Evolutionary conservation across 2,888 invertebrate genomes (phyloP), one percentile per base, ranked within the genome.

Genomic region (Synanthedon andrenaeformis): DNA sequence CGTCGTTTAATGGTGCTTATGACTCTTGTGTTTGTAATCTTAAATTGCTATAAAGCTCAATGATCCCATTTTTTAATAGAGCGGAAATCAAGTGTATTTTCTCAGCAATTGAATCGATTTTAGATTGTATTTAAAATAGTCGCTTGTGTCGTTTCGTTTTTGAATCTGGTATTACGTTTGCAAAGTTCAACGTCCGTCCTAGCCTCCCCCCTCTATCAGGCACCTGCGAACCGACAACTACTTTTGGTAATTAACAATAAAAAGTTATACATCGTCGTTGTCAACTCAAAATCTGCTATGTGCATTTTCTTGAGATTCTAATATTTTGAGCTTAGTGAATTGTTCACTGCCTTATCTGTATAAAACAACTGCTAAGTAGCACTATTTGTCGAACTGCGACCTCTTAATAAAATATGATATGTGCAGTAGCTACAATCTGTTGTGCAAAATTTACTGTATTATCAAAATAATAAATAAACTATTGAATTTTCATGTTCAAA

Each of bases 161-260:
- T 54, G 51, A 56, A 60, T 61, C 58, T 60, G 41, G 58, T 63
- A 64, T 69, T 63, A 62, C 61, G 64, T 64, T 76, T 59, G 76
- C 69, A 63, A 78, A 72, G 84, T 80, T 86, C 83, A 79, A 71
- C 74, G 84, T 59, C 83, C 86, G 85, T 84, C 86, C 85, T 86
- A 85, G 84, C 76, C 75, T 75, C 72, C 73, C 70, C 67, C 61
- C 61, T 59, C 57, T 58, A 57, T 53, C 60, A 61, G 64, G 69
- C 72, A 74, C 75, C 70, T 76, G 74, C 65, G 65, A 62, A 67
- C 66, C 61, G 64, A 63, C 65, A 66, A 61, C 70, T 73, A 68
- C 75, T 81, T 83, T 83, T 76, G 81, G 79, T 79, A 82, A 85
- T 82, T 82, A 79, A 68, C 62, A 66, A 76, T 74, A 70, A 70